A percentile compares a stretch with the other conserved stretches of the same genome.
Conservation (phyloP, 2,113 vertebrate genomes). For the Melanerpes aurifrons region DNA sequence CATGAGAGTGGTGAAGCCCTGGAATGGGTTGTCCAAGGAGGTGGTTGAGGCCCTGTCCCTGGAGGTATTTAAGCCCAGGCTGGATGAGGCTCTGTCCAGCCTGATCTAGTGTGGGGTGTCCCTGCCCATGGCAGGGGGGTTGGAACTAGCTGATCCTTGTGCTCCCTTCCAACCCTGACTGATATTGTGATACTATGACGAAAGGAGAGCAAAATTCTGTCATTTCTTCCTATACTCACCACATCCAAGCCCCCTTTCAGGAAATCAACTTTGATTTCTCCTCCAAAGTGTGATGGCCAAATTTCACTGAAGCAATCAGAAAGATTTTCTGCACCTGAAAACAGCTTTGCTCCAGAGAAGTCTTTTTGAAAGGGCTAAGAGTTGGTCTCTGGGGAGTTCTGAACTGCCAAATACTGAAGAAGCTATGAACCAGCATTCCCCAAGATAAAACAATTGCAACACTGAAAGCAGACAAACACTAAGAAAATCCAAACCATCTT, state of each 20-base stretch:
- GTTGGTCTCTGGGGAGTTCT: neutral
- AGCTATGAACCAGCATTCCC: too few species aligned
- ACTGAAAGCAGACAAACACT: too few species aligned
- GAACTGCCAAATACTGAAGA: accelerated
- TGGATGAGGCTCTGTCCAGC: too few species aligned
- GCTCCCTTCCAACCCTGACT: too few species aligned
- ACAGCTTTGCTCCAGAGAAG: neutral
- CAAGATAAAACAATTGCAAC: neutral
- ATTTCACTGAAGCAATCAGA: neutral
- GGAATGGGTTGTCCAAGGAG: too few species aligned
- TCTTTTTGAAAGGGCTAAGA: neutral
- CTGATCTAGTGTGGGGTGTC: too few species aligned
- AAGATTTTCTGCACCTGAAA: neutral
- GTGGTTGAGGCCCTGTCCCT: too few species aligned
- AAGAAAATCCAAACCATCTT: neutral
- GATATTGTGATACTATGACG: too few species aligned
- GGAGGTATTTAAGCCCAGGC: too few species aligned
- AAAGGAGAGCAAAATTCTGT: neutral
- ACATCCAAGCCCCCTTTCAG: neutral
- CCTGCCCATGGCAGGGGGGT: too few species aligned
- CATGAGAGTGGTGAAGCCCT: too few species aligned
- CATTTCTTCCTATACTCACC: neutral
- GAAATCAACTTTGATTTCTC: neutral
- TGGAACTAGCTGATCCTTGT: too few species aligned
- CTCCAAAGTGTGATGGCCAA: neutral